phyloP scores from a whole-genome alignment of 2,888 invertebrate species.

The Dromius quadrimaculatus region DNA sequence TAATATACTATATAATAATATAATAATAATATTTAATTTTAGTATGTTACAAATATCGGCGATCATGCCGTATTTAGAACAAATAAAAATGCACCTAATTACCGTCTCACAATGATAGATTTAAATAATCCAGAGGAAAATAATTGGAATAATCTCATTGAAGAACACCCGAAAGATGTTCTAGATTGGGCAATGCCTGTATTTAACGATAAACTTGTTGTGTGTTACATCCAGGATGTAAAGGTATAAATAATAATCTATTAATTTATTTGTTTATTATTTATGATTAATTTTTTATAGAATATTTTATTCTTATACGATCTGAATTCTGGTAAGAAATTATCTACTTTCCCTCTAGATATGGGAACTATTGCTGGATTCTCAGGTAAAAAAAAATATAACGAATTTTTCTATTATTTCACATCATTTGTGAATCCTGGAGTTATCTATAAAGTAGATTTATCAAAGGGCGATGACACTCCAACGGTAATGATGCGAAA shows the following conservation, averaged over 20 bases:
- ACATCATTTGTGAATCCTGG: constrained; percentile 93
- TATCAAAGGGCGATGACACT: constrained; percentile 62
- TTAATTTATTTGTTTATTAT: background rate
- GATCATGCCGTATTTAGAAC: constrained; percentile 88
- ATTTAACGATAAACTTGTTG: constrained; percentile 84
- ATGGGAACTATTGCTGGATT: constrained; percentile 89
- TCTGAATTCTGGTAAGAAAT: constrained; percentile 77
- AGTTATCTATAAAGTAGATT: constrained; percentile 88
- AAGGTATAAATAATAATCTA: constrained; percentile 73
- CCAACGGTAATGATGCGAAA: constrained; percentile 14
- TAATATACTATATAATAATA: background rate
- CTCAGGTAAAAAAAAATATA: constrained; percentile 86
- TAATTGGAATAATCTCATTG: constrained; percentile 86
- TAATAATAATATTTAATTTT: constrained; percentile 58
- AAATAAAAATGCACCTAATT: constrained; percentile 94
- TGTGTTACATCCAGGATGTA: constrained; percentile 93
- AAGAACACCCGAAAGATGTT: constrained; percentile 88
- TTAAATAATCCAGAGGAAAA: constrained; percentile 77
- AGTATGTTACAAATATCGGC: constrained; percentile 93
- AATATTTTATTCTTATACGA: constrained; percentile 86
- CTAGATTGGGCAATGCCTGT: constrained; percentile 91
- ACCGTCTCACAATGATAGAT: constrained; percentile 87
- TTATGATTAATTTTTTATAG: constrained; percentile 66
- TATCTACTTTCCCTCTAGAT: constrained; percentile 82
- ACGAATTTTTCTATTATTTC: constrained; percentile 94